Base-by-base conservation (phyloP, 2,797 vertebrate species). In the Megalops cyprinoides region DNA sequence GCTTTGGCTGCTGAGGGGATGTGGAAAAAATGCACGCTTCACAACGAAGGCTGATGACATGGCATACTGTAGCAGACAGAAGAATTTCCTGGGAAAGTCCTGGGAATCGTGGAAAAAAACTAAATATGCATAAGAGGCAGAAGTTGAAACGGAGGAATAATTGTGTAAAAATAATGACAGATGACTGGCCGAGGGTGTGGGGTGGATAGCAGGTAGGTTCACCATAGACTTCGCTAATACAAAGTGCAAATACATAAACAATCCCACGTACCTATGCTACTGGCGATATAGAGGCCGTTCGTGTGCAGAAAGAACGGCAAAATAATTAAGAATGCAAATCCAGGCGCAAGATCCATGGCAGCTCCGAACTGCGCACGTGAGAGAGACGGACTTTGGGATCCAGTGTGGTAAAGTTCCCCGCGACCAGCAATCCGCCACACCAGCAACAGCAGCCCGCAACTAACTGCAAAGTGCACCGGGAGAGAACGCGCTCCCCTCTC, bases 331-430 rank as follows among this genome's bases (percentile, higher is more conserved):
- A 94, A 91, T 84, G 92, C 91, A 89, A 94, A 92, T 92, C 94
- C 93, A 87, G 90, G 89, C 90, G 91, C 91, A 91, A 93, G 92
- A 93, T 93, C 94, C 95, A 95, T 95, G 93, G 93, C 94, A 94
- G 94, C 94, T 94, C 94, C 94, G 93, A 93, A 95, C 93, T 94
- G 94, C 94, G 93, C 94, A 93, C 93, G 94, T 94, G 90, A 94
- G 92, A 94, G 93, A 94, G 93, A 91, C 92, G 92, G 92, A 93
- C 93, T 94, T 92, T 90, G 92, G 94, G 94, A 94, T 95, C 94
- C 94, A 95, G 93, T 91, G 94, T 93, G 94, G 91, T 93, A 91
- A 95, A 93, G 93, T 94, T 94, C 91, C 92, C 91, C 89, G 92
- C 91, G 89, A 94, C 90, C 93, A 94, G 91, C 92, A 90, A 92